Conservation (phyloP, 2,888 invertebrate species). For the Cactoblastis cactorum region DNA sequence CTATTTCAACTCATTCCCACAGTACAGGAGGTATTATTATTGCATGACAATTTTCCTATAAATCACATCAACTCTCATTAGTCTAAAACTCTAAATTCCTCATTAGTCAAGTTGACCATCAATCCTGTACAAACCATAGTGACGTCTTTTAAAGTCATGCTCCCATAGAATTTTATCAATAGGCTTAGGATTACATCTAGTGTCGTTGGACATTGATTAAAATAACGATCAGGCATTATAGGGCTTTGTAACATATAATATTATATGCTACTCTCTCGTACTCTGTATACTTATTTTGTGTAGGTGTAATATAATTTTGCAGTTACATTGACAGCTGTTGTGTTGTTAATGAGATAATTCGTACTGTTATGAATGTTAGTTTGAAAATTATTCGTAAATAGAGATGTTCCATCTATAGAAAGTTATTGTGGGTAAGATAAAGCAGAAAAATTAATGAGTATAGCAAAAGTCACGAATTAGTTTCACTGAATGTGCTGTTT, state of each 20-base stretch:
- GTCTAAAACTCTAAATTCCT: constrained; percentile 1
- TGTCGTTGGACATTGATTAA: constrained; percentile 9
- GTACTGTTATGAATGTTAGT: no score
- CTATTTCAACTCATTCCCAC: no score
- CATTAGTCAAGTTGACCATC: neutral
- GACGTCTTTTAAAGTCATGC: neutral
- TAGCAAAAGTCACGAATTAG: no score
- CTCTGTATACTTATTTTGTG: neutral
- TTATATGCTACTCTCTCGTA: no score
- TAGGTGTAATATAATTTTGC: neutral
- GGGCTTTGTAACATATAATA: neutral
- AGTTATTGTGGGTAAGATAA: no score
- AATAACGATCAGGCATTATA: neutral
- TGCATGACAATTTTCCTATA: neutral
- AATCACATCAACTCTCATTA: neutral
- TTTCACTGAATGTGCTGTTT: no score
- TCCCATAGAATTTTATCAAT: constrained; percentile 11
- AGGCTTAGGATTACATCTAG: neutral
- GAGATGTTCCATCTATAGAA: no score
- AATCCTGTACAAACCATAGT: constrained; percentile 4
- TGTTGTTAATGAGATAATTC: neutral
- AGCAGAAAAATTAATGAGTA: no score
- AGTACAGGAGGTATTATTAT: no score
- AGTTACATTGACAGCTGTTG: neutral
- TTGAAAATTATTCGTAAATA: no score